phyloP scores from a whole-genome alignment of 2,113 vertebrate species.

The Marcusenius ussheri region DNA sequence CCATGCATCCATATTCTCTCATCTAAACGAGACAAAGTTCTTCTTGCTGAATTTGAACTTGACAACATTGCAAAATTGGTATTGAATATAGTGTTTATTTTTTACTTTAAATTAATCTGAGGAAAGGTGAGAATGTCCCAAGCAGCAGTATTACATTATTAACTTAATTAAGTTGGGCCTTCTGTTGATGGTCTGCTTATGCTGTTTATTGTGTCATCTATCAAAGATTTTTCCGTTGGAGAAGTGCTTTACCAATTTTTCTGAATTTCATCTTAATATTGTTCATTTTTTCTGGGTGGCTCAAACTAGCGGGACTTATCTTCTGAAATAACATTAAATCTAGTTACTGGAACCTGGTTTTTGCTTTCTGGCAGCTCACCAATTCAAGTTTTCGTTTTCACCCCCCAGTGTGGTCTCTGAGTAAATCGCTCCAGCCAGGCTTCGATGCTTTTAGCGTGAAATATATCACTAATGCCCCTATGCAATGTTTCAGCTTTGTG shows the following conservation, averaged over 20 bases:
- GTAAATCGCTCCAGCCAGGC: not conserved
- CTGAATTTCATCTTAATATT: not conserved
- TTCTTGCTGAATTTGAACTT: not conserved
- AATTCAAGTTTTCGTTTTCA: not conserved
- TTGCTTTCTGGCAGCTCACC: not conserved
- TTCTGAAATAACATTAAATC: not conserved
- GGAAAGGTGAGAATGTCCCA: not conserved
- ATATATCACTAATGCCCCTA: not conserved
- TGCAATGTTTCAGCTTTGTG: not conserved
- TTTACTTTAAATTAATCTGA: not conserved
- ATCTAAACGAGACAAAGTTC: not conserved
- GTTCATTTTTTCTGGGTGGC: not conserved
- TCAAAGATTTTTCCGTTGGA: not conserved
- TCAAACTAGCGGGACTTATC: not conserved
- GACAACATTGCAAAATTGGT: not conserved
- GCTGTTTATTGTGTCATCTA: not conserved
- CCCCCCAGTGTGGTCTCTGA: not conserved
- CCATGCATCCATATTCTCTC: not conserved
- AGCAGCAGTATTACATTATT: not conserved
- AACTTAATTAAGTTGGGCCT: not conserved
- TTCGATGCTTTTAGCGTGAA: not conserved
- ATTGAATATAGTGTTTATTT: not conserved
- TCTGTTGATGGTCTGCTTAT: not conserved
- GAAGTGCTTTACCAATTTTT: not conserved
- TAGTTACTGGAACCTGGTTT: not conserved